Evolutionary conservation across 2,113 vertebrate species (phyloP).

Genomic region (Cebus imitator): DNA sequence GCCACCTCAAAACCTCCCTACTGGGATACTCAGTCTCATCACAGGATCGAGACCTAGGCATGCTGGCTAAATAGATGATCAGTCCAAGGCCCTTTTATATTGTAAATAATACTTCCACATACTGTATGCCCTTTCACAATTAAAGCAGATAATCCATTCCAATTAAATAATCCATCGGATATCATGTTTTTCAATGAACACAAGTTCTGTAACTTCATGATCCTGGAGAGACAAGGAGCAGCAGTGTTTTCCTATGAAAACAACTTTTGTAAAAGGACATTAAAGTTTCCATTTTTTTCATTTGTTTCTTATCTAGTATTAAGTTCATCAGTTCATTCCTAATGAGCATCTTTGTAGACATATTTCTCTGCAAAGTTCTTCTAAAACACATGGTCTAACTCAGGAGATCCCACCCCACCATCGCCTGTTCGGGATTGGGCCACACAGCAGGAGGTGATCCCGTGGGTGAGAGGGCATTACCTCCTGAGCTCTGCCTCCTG

Average conservation of each 20-base stretch:
- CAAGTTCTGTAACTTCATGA: not conserved
- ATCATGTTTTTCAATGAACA: slow-evolving; percentile 22
- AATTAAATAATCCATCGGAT: not conserved
- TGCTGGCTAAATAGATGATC: not conserved
- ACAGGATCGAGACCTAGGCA: not conserved
- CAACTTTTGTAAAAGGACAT: not conserved
- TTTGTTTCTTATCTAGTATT: slow-evolving; percentile 23
- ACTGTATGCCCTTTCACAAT: not conserved
- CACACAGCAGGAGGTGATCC: too few relatives aligned
- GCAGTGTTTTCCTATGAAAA: not conserved
- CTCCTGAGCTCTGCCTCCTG: too few relatives aligned
- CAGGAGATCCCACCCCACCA: too few relatives aligned
- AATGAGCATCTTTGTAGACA: slow-evolving; percentile 2
- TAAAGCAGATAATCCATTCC: slow-evolving; percentile 10
- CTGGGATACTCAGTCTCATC: not conserved
- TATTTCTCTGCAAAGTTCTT: slow-evolving; percentile 33
- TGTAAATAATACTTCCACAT: not conserved
- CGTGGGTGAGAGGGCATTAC: too few relatives aligned
- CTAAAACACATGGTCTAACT: not conserved
- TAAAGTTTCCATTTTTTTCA: not conserved
- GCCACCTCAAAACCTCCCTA: not conserved
- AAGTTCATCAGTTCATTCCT: not conserved
- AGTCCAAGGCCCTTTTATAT: not conserved
- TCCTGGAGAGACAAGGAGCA: not conserved
- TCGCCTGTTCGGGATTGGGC: too few relatives aligned